Evolutionary conservation across 2,888 invertebrate species (phyloP).

Genomic region (Teleogryllus oceanicus): DNA sequence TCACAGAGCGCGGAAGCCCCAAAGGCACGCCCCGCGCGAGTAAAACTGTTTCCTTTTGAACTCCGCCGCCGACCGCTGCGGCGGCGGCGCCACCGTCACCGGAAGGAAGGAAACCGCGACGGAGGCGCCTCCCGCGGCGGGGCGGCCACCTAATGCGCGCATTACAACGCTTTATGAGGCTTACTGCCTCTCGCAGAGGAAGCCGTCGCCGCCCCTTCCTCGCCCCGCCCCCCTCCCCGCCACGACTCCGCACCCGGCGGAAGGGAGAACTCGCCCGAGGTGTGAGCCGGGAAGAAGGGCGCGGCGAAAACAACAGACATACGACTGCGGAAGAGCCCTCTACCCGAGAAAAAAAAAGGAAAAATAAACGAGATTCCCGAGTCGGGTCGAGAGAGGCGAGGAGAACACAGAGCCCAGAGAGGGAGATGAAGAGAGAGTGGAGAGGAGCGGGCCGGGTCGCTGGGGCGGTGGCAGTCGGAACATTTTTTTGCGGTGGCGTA

Average conservation of each 20-base stretch:
- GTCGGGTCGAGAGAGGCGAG: background rate
- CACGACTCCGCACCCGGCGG: background rate
- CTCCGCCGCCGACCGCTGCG: background rate
- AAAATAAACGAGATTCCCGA: background rate
- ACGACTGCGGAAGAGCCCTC: constrained; percentile 9
- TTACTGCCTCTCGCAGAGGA: constrained; percentile 6
- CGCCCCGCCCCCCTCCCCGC: background rate
- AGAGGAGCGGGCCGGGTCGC: background rate
- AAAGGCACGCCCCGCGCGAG: background rate
- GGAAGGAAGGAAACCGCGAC: background rate
- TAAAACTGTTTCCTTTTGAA: constrained; percentile 29
- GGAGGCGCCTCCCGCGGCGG: constrained; percentile 21
- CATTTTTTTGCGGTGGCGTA: constrained; percentile 5
- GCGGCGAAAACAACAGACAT: constrained; percentile 18
- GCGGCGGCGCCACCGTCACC: constrained; percentile 11
- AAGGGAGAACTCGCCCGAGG: background rate
- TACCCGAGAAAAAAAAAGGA: constrained; percentile 1
- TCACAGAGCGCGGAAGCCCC: too few relatives aligned
- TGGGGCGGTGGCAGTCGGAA: background rate
- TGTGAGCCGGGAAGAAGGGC: constrained; percentile 5
- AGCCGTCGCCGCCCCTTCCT: background rate
- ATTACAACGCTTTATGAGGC: constrained; percentile 21
- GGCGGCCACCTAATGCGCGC: constrained; percentile 23
- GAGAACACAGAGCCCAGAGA: background rate
- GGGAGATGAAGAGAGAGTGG: constrained; percentile 18